Percentiles rank a stretch among this genome's conserved stretches.
Conservation (phyloP, 1,140 invertebrate species). For the Bursaphelenchus mucronatus region DNA sequence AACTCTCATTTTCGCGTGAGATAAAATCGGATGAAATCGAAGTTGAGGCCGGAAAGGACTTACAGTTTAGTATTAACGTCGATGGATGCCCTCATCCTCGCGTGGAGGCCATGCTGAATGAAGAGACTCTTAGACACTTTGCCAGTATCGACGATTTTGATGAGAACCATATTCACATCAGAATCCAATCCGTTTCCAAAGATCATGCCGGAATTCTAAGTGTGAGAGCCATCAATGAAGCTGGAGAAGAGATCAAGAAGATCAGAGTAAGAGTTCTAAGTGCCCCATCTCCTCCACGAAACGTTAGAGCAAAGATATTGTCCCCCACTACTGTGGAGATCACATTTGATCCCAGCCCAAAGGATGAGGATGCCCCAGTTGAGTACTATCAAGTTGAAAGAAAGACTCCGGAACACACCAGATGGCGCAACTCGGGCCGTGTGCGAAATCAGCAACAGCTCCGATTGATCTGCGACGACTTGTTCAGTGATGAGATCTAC, state of each 20-base stretch:
- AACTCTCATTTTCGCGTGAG: constrained; percentile 14
- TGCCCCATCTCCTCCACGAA: constrained; percentile 44
- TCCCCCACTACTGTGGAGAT: constrained; percentile 33
- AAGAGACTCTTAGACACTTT: constrained; percentile 27
- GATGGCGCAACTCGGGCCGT: constrained; percentile 53
- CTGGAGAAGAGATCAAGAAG: constrained; percentile 37
- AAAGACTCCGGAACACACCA: constrained; percentile 50
- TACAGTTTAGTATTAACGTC: constrained; percentile 42
- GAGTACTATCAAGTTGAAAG: constrained; percentile 56
- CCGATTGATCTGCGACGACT: constrained; percentile 69
- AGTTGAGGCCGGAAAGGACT: constrained; percentile 40
- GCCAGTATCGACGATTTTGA: constrained; percentile 26
- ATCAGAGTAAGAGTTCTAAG: constrained; percentile 46
- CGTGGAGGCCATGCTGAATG: constrained; percentile 29
- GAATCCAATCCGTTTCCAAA: constrained; percentile 20
- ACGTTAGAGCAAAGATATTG: constrained; percentile 32
- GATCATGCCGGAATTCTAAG: constrained; percentile 24
- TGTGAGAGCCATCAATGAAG: constrained; percentile 35
- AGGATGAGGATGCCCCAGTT: constrained; percentile 42
- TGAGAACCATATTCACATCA: constrained; percentile 22
- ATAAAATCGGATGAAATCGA: constrained; percentile 13
- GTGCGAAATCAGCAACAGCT: constrained; percentile 29
- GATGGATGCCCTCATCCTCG: constrained; percentile 31
- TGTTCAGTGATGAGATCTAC: constrained; percentile 84
- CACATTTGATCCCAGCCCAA: constrained; percentile 36